Conservation (phyloP, 2,797 vertebrate species). For the Spheniscus humboldti region DNA sequence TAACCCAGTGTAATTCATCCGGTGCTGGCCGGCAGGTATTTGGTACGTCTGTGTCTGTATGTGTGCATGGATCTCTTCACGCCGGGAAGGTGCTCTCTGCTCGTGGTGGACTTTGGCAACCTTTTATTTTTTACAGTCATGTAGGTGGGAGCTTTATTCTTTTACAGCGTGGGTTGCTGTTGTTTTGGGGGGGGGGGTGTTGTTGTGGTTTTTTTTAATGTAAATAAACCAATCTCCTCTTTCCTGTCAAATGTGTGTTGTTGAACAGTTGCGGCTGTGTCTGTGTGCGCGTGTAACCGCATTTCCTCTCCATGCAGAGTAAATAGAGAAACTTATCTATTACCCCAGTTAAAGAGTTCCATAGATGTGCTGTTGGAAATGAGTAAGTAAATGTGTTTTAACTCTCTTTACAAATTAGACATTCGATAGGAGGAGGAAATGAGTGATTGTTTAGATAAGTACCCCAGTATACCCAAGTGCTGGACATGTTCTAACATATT, state of each 20-base stretch:
- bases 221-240: not conserved
- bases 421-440: slow-evolving; percentile 53
- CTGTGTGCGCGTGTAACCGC: not conserved
- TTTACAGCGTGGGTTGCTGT: not conserved
- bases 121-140: not conserved
- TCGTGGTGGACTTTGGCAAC: not conserved
- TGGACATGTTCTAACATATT: slow-evolving; percentile 44
- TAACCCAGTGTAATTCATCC: slow-evolving; percentile 12
- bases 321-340: slow-evolving; percentile 54
- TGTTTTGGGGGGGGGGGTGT: not conserved
- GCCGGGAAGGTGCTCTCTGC: not conserved
- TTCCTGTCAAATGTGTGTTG: not conserved
- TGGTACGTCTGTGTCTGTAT: not conserved
- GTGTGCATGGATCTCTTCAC: not conserved
- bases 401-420: slow-evolving; percentile 51
- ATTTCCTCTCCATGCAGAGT: slow-evolving; percentile 26
- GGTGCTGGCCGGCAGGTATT: slow-evolving; percentile 30
- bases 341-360: slow-evolving; percentile 23
- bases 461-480: slow-evolving; percentile 21
- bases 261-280: not conserved
- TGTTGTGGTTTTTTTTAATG: not conserved
- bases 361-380: slow-evolving; percentile 32
- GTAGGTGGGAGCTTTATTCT: not conserved
- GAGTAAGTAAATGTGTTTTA: slow-evolving; percentile 55
- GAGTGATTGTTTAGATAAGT: slow-evolving; percentile 59